Evolutionary conservation across 2,888 invertebrate species (phyloP), one percentile per base, ranked within the genome.

Genomic region (Tenodera sinensis): DNA sequence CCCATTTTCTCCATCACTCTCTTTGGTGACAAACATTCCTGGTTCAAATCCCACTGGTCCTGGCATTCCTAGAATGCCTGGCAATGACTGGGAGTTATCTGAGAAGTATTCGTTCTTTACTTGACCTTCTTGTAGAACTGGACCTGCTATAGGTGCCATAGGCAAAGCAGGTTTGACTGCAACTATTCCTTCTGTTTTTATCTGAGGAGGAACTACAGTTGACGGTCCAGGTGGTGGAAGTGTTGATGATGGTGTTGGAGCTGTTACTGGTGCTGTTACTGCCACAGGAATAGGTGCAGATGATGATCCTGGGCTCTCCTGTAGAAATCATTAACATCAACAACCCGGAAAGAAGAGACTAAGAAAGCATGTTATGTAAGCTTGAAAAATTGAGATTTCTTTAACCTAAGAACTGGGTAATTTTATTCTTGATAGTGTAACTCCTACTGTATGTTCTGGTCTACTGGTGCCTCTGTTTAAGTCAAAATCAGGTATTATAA

Each of bases 11-110:
- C 87, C 89, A 6, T 91, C 91, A 54, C 86, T 85, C 71, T 91
- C 91, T 88, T 95, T 95, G 90, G 94, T 94, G 90, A 95, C 95
- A 92, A 97, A 97, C 97, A 97, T 97, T 89, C 97, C 97, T 0
- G 97, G 97, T 92, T 97, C 97, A 92, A 97, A 97, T 42, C 97
- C 97, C 47, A 97, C 94, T 0, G 97, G 97, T 0, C 97, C 97
- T 9, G 95, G 94, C 47, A 90, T 89, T 71, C 89, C 90, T 9
- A 96, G 94, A 9, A 96, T 94, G 25, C 97, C 97, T 2, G 97
- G 97, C 88, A 97, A 93, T 0, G 97, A 95, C 25, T 96, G 96
- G 0, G 97, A 97, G 93, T 97, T 97, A 92, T 97, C 97, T 0
- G 97, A 97, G 92, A 96, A 96, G 91, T 96, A 95, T 90, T 91